Percentiles rank a stretch among this genome's conserved stretches.
Evolutionary conservation across 2,113 vertebrate genomes (phyloP).

Genomic region (Pseudorectes ferrugineus): DNA sequence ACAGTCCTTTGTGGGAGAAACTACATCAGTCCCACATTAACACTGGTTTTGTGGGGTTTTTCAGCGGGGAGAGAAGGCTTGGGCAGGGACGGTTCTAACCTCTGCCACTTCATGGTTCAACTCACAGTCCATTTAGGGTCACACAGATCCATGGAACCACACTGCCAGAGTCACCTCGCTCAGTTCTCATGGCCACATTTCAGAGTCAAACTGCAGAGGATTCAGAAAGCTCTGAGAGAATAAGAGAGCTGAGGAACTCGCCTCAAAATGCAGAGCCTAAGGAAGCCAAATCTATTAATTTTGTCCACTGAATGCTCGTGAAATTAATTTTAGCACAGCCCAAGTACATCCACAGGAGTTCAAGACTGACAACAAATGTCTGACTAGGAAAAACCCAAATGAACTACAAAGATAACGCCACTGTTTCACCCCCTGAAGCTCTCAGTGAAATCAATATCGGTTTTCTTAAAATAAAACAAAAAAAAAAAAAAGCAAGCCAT

Average conservation of each 20-base stretch:
- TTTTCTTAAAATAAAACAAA: background rate
- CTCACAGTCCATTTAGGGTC: background rate
- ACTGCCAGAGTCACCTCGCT: accelerated
- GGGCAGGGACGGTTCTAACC: background rate
- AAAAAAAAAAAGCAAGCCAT: background rate
- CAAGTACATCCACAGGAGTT: background rate
- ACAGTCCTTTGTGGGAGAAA: background rate
- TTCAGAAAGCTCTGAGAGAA: background rate
- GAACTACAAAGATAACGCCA: accelerated
- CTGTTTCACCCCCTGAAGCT: background rate
- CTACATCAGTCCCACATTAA: accelerated
- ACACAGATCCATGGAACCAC: background rate
- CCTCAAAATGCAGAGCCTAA: background rate
- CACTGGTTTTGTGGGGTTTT: accelerated
- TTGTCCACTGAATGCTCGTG: background rate
- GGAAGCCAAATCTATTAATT: background rate
- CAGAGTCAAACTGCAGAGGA: background rate
- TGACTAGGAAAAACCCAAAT: background rate
- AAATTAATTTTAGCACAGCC: background rate
- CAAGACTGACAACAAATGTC: background rate
- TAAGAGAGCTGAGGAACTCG: background rate
- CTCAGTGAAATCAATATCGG: background rate
- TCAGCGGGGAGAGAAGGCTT: accelerated
- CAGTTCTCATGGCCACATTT: background rate
- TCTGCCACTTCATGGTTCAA: background rate